These are phyloP conservation scores for Willowsia nigromaculata DNA, from an alignment of 2,888 invertebrate species.

Conservation along the genomic window DNA sequence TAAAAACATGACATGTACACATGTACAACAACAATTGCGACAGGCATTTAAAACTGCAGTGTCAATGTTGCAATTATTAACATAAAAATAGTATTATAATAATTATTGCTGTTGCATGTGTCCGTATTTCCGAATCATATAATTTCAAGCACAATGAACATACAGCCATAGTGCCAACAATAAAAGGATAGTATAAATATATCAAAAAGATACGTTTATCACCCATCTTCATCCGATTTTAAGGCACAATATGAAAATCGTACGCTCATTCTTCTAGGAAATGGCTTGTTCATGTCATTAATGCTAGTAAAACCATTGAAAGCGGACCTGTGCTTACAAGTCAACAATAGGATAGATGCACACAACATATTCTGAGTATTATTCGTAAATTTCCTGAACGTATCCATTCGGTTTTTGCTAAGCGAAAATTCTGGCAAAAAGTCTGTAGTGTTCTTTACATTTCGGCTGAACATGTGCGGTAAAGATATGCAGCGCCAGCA, in stretches of 20 bases:
- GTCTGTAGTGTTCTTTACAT: neutral
- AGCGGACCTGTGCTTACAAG: neutral
- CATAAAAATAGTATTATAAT: too few relatives aligned
- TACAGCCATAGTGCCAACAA: constrained; percentile 44
- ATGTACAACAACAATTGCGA: too few relatives aligned
- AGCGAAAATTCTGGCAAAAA: neutral
- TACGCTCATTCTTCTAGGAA: neutral
- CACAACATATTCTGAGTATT: too few relatives aligned
- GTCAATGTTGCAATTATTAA: too few relatives aligned
- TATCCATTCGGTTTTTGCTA: too few relatives aligned
- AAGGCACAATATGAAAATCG: constrained; percentile 43
- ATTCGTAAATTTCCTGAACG: too few relatives aligned
- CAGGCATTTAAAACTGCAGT: too few relatives aligned
- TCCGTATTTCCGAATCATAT: too few relatives aligned
- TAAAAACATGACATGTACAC: too few relatives aligned
- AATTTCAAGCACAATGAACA: neutral
- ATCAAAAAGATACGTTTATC: constrained; percentile 65
- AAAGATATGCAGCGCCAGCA: neutral
- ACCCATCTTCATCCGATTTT: constrained; percentile 46
- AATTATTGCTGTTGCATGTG: too few relatives aligned
- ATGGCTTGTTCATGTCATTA: constrained; percentile 24
- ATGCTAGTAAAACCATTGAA: neutral
- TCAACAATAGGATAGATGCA: neutral
- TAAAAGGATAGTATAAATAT: constrained; percentile 60
- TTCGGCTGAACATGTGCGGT: neutral